phyloP scores from a whole-genome alignment of 1,140 invertebrate genomes.

The Pantala flavescens region DNA sequence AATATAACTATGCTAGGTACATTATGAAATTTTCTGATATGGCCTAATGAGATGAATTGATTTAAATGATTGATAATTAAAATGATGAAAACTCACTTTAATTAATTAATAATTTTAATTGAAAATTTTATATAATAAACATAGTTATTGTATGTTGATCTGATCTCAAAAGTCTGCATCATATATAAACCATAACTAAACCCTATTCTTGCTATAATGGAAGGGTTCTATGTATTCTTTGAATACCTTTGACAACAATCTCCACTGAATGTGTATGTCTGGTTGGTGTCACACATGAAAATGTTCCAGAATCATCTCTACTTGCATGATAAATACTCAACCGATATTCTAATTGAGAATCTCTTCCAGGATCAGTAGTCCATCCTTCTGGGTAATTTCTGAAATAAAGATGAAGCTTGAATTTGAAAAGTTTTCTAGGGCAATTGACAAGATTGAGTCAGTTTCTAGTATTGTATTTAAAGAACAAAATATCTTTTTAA shows the following conservation, averaged over 20 bases:
- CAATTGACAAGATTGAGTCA: not conserved
- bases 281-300: constrained; percentile 70
- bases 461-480: not conserved
- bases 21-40: no score
- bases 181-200: no score
- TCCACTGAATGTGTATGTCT: constrained; percentile 67
- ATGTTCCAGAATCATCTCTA: constrained; percentile 67
- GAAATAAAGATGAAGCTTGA: constrained; percentile 18
- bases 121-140: no score
- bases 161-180: no score
- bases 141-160: no score
- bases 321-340: constrained; percentile 67
- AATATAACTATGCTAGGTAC: no score
- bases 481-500: constrained; percentile 23
- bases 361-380: constrained; percentile 66
- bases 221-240: no score
- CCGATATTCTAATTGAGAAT: constrained; percentile 68
- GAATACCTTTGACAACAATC: constrained; percentile 60
- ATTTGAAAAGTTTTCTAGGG: not conserved
- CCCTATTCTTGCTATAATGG: no score
- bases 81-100: no score
- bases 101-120: no score
- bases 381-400: constrained; percentile 71
- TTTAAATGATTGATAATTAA: no score
- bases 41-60: no score